Percentiles rank a stretch among this genome's conserved stretches.
Evolutionary conservation across 2,797 vertebrate genomes (phyloP).

Genomic region (Catamblyrhynchus diadema): DNA sequence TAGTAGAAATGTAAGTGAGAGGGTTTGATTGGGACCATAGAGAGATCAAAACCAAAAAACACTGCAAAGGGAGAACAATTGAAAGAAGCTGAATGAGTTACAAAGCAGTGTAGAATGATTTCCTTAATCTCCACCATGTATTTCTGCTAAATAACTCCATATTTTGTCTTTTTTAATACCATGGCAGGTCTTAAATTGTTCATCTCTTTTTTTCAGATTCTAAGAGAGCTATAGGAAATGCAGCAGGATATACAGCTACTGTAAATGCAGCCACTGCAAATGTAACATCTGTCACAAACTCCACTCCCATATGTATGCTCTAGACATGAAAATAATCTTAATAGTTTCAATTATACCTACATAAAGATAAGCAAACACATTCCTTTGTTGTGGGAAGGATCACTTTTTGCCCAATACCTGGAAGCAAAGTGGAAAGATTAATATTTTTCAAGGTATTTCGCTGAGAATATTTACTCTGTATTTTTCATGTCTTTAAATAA

Average conservation of each 20-base stretch:
- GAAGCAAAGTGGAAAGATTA: not conserved
- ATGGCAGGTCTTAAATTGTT: not conserved
- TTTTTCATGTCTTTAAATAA: not conserved
- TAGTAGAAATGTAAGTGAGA: conserved; percentile 2
- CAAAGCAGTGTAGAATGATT: not conserved
- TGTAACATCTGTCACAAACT: not conserved
- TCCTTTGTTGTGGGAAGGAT: not conserved
- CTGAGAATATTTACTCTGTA: not conserved
- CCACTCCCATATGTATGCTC: not conserved
- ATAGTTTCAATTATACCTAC: not conserved
- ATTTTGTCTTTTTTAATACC: not conserved
- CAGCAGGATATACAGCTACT: not conserved
- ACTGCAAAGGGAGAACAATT: conserved; percentile 19
- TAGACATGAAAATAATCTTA: not conserved
- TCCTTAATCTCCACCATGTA: not conserved
- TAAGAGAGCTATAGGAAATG: not conserved
- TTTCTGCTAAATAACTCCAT: conserved; percentile 44
- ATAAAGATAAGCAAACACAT: not conserved
- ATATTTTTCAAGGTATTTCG: not conserved
- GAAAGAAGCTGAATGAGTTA: not conserved
- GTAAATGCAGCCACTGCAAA: not conserved
- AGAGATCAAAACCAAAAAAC: conserved; percentile 17
- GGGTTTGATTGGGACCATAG: not conserved
- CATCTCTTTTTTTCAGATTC: not conserved
- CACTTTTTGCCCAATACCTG: not conserved